Evolutionary conservation across 2,888 invertebrate genomes (phyloP).

Genomic region (Shargacucullia verbasci): DNA sequence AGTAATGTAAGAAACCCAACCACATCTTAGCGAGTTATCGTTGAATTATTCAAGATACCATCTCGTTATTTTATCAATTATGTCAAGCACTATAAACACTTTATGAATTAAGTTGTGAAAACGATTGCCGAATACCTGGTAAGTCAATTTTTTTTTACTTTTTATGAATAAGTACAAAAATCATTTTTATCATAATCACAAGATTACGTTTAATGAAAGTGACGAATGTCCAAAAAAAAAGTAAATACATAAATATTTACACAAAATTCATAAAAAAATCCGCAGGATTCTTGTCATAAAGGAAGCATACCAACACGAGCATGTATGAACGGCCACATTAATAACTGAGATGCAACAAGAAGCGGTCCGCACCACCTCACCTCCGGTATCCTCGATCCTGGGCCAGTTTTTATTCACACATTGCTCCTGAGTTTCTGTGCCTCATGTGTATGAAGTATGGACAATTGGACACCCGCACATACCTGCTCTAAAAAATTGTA

Average conservation of each 20-base stretch:
- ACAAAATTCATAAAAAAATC: conserved; percentile 25
- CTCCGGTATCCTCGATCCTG: conserved; percentile 57
- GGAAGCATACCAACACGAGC: conserved; percentile 52
- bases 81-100: conserved; percentile 37
- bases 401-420: conserved; percentile 63
- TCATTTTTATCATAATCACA: too few relatives aligned
- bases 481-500: conserved; percentile 11
- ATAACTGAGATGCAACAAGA: conserved; percentile 60
- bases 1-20: conserved; percentile 56
- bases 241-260: not conserved
- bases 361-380: conserved; percentile 48
- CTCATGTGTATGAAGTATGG: conserved; percentile 27
- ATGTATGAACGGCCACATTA: conserved; percentile 58
- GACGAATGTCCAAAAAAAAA: too few relatives aligned
- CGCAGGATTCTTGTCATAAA: conserved; percentile 46
- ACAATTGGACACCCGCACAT: too few relatives aligned
- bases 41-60: conserved; percentile 63
- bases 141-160: too few relatives aligned
- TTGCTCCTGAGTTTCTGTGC: conserved; percentile 43
- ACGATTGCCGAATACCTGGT: conserved; percentile 9
- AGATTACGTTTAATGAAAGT: too few relatives aligned
- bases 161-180: too few relatives aligned
- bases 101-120: conserved; percentile 35
- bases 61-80: conserved; percentile 59
- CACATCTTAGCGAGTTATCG: conserved; percentile 53